Conservation (phyloP, 2,113 vertebrate genomes). For the Callipepla californica region DNA sequence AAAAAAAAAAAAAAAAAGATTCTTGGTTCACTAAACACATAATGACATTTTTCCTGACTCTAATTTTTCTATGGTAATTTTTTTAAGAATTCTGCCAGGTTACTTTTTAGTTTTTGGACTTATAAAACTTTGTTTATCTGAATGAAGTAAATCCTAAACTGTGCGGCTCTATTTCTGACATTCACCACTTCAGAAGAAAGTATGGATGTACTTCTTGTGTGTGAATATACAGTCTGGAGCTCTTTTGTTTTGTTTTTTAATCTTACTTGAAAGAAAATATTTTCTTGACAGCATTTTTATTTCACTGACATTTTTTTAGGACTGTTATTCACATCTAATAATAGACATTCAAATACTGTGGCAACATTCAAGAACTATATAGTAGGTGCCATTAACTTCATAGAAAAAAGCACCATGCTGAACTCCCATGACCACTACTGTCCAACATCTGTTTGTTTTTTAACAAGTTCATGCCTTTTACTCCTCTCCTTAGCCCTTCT, state of each 20-base stretch:
- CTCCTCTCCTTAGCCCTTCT: neutral
- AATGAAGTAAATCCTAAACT: neutral
- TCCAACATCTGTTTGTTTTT: neutral
- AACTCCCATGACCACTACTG: neutral
- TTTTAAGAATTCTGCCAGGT: neutral
- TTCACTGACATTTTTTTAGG: neutral
- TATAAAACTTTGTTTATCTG: neutral
- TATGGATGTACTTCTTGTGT: no score
- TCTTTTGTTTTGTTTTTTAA: neutral
- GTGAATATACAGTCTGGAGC: neutral
- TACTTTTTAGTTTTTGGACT: neutral
- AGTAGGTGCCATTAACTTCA: neutral
- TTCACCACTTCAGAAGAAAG: neutral
- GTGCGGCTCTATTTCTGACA: rapidly evolving
- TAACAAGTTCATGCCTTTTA: neutral
- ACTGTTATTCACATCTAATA: neutral
- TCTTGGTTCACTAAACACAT: neutral
- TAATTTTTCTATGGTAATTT: neutral
- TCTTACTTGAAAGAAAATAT: neutral
- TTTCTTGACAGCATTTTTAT: neutral
- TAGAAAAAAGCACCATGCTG: neutral
- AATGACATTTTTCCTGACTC: neutral
- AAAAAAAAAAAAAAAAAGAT: neutral
- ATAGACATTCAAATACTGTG: neutral
- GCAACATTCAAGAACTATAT: neutral